Percentiles rank a stretch among this genome's conserved stretches.
Conservation (phyloP, 2,797 vertebrate species). For the Mormyrus proboscirostris region DNA sequence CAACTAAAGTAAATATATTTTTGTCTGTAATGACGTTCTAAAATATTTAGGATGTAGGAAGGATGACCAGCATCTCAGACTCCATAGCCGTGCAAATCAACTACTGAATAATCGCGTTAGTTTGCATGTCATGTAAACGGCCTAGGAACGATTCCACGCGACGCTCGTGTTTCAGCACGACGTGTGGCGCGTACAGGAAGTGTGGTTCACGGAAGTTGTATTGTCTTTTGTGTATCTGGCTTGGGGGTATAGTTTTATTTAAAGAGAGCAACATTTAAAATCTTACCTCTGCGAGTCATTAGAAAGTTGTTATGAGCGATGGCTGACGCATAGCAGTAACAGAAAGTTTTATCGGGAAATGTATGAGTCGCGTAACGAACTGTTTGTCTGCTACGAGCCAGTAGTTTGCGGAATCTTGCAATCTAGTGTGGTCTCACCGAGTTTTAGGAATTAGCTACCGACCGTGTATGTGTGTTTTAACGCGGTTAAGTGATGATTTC, state of each 20-base stretch:
- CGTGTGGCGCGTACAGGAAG: conserved; percentile 62
- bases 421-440: conserved; percentile 4
- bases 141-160: conserved; percentile 53
- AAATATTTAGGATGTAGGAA: background rate
- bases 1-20: background rate
- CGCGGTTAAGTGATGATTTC: background rate
- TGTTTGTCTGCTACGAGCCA: conserved; percentile 9
- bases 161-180: conserved; percentile 54
- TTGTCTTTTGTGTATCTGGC: conserved; percentile 76
- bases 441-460: conserved; percentile 19
- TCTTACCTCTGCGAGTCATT: conserved; percentile 33
- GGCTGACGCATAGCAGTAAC: conserved; percentile 27
- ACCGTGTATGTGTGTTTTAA: conserved; percentile 1
- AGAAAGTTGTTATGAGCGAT: background rate
- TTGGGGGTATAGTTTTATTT: conserved; percentile 68
- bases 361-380: background rate
- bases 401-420: conserved; percentile 19
- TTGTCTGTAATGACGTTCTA: background rate
- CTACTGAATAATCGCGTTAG: background rate
- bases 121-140: background rate
- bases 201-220: conserved; percentile 67
- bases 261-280: conserved; percentile 53
- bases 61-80: background rate
- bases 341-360: conserved; percentile 27
- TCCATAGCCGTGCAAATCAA: background rate